phyloP scores from a whole-genome alignment of 1,140 invertebrate species.

The Drosophila malerkotliana region DNA sequence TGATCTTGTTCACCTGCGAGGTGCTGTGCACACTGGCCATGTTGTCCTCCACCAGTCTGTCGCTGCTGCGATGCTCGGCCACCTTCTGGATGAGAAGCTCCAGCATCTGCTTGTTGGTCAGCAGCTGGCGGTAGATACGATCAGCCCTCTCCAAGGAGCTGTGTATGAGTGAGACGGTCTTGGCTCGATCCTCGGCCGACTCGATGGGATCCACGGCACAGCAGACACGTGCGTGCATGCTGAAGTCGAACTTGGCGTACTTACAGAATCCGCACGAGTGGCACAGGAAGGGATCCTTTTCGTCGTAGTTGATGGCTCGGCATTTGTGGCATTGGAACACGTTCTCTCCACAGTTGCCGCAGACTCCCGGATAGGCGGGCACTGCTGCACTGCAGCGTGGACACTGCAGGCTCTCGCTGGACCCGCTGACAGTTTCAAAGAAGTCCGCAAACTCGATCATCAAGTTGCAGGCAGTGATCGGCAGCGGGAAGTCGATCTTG shows the following conservation, averaged over 20 bases:
- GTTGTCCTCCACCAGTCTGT: slow-evolving; percentile 83
- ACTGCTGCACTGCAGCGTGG: slow-evolving; percentile 98
- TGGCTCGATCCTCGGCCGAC: slow-evolving; percentile 97
- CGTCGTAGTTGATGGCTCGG: slow-evolving; percentile 99
- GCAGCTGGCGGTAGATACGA: slow-evolving; percentile 95
- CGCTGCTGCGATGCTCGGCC: slow-evolving; percentile 78
- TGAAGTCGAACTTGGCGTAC: slow-evolving; percentile 99
- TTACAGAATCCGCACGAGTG: slow-evolving; percentile 99
- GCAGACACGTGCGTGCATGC: slow-evolving; percentile 94
- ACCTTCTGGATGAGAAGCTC: slow-evolving; percentile 86
- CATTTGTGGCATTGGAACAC: slow-evolving; percentile 99
- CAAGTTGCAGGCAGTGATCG: slow-evolving; percentile 98
- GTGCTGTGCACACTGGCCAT: slow-evolving; percentile 84
- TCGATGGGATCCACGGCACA: slow-evolving; percentile 98
- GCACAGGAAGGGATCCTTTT: slow-evolving; percentile 99
- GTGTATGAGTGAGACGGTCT: slow-evolving; percentile 96
- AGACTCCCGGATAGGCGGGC: slow-evolving; percentile 98
- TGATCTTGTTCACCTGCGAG: slow-evolving; percentile 92
- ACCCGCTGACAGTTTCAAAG: slow-evolving; percentile 93
- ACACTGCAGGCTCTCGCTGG: slow-evolving; percentile 96
- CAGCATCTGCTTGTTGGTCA: slow-evolving; percentile 94
- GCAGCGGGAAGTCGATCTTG: slow-evolving; percentile 97
- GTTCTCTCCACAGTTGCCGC: slow-evolving; percentile 98
- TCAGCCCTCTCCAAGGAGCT: slow-evolving; percentile 96
- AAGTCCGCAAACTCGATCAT: slow-evolving; percentile 99